A percentile compares a stretch with the other conserved stretches of the same genome.
Evolutionary conservation across 2,888 invertebrate species (phyloP).

Genomic region (Metellina segmentata): DNA sequence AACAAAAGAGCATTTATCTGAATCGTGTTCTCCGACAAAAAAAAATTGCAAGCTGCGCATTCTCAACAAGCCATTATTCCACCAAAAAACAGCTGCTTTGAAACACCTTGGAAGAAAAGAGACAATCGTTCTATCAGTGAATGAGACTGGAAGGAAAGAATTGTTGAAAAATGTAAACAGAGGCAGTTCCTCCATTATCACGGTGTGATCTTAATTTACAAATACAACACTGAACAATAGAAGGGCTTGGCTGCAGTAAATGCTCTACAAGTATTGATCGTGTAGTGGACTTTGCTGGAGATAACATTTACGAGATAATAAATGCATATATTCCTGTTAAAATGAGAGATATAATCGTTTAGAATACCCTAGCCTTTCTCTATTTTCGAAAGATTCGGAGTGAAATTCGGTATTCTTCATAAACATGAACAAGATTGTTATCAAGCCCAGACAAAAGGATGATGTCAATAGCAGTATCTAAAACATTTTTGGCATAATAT

Average conservation of each 20-base stretch:
- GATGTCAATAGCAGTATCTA: neutral
- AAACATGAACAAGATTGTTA: neutral
- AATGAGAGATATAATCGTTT: neutral
- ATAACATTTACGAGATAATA: neutral
- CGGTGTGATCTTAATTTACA: neutral
- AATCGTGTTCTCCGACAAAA: no score
- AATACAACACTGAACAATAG: neutral
- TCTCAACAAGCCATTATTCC: no score
- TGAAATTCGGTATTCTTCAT: neutral
- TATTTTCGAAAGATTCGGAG: neutral
- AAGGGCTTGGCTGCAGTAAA: neutral
- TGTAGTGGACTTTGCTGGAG: neutral
- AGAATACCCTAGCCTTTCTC: neutral
- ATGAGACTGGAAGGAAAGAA: neutral
- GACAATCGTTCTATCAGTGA: neutral
- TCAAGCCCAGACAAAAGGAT: neutral
- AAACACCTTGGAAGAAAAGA: neutral
- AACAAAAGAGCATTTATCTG: no score
- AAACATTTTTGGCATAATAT: no score
- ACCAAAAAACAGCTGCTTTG: neutral
- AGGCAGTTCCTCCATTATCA: neutral
- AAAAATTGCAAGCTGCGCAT: no score
- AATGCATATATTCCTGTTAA: neutral
- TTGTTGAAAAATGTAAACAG: neutral
- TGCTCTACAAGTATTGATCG: neutral